Percentiles rank a stretch among this genome's conserved stretches.
Evolutionary conservation across 2,797 vertebrate genomes (phyloP).

Genomic region (Mus caroli): DNA sequence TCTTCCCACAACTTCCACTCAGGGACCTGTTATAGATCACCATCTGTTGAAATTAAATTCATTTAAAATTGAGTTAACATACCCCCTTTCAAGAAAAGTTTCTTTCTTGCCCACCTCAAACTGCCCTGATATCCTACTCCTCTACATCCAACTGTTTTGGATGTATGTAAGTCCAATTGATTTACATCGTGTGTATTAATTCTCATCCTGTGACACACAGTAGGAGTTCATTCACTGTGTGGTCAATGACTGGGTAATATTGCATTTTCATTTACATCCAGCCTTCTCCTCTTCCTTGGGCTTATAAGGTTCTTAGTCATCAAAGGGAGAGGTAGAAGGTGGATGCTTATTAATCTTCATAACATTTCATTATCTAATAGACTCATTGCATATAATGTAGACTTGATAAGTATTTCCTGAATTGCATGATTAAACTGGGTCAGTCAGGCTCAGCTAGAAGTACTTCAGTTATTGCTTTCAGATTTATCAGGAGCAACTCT

Average conservation of each 20-base stretch:
- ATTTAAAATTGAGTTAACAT: slow-evolving; percentile 39
- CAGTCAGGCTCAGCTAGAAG: slow-evolving; percentile 17
- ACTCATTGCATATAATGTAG: slow-evolving; percentile 60
- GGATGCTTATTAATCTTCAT: slow-evolving; percentile 65
- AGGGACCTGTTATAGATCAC: background rate
- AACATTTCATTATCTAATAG: slow-evolving; percentile 67
- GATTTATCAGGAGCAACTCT: slow-evolving; percentile 53
- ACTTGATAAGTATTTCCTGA: slow-evolving; percentile 77
- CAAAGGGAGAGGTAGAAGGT: slow-evolving; percentile 15
- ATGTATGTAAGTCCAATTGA: background rate
- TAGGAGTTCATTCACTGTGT: background rate
- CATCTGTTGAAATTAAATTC: slow-evolving; percentile 51
- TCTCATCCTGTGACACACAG: background rate
- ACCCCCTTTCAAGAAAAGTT: slow-evolving; percentile 27
- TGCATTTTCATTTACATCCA: background rate
- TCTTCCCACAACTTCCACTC: background rate
- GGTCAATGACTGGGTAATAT: background rate
- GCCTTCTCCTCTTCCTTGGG: background rate
- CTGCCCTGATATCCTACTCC: background rate
- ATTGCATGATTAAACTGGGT: slow-evolving; percentile 68
- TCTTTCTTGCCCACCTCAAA: background rate
- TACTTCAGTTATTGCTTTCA: background rate
- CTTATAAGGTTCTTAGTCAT: slow-evolving; percentile 28
- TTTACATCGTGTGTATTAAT: background rate
- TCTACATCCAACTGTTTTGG: background rate